Evolutionary conservation across 2,113 vertebrate species (phyloP), one percentile per base, ranked within the genome.

Genomic region (Pipra filicauda): DNA sequence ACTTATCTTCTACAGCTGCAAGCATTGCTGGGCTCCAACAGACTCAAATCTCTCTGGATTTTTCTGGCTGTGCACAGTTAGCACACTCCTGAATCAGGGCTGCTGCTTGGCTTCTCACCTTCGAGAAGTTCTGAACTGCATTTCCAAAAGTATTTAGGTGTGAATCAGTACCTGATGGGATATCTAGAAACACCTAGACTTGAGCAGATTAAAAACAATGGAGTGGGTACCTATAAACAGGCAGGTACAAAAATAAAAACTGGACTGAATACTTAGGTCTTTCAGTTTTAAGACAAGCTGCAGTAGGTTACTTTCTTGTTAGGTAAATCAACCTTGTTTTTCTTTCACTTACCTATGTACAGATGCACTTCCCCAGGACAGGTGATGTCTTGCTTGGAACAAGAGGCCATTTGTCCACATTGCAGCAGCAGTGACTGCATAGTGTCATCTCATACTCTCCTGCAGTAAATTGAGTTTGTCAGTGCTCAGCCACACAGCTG

Each of bases 401-500:
- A 49, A 97, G 59, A 91, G 95, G 77, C 75, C 74, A 18, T 96
- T 96, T 67, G 92, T 94, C 95, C 96, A 58, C 66, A 86, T 94
- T 94, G 94, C 89, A 79, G 92, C 92, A 81, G 84, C 46, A 16
- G 93, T 4, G 5, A 80, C 95, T 84, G 67, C 93, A 51, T 28
- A 10, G 71, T 95, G 96, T 95, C 95, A 82, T 85, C 91, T 97
- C 94, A 84, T 1, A 1, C 82, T 83, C n/a, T 94, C 59, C 96
- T 97, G 72, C 49, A 41, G 93, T 85, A 98, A 98, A 98, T 98
- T 98, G 97, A 98, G 97, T 98, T 98, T 98, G 98, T 98, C 98
- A 97, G 97, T 73, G 96, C 97, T 97, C 97, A 98, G 96, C 97
- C 96, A 81, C 95, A 93, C 97, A 97, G 97, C 96, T 97, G 97